Percentiles rank a stretch among this genome's conserved stretches.
These are phyloP conservation scores for Drosophila mayri DNA, from an alignment of 1,140 invertebrate species.

Conservation along the genomic window DNA sequence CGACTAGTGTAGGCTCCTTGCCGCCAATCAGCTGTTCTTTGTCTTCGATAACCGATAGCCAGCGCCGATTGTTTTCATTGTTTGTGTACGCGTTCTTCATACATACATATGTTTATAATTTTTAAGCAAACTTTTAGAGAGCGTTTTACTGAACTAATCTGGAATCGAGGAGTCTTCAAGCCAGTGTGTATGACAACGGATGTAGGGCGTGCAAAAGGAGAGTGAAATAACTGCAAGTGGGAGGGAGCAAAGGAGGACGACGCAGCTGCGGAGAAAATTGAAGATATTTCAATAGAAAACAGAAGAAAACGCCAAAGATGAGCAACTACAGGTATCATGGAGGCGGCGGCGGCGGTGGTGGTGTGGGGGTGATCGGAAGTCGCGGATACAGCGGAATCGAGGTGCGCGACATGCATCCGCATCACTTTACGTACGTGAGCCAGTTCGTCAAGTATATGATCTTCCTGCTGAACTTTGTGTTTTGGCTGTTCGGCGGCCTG, in stretches of 20 bases:
- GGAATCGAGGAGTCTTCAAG: not conserved
- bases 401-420: constrained; percentile 85
- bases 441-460: constrained; percentile 97
- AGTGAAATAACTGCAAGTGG: not conserved
- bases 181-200: not conserved
- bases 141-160: not conserved
- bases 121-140: constrained; percentile 6
- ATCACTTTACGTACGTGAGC: constrained; percentile 88
- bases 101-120: constrained; percentile 11
- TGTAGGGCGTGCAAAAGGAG: not conserved
- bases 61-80: constrained; percentile 28
- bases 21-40: constrained; percentile 6
- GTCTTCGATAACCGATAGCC: constrained; percentile 17
- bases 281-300: not conserved
- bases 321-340: constrained; percentile 82
- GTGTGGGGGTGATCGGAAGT: constrained; percentile 87
- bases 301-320: constrained; percentile 43
- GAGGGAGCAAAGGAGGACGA: too few relatives aligned
- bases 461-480: constrained; percentile 95
- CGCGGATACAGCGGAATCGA: constrained; percentile 38
- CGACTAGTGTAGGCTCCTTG: not conserved
- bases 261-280: not conserved
- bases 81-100: constrained; percentile 25
- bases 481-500: constrained; percentile 94
- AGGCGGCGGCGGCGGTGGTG: constrained; percentile 78